phyloP scores from a whole-genome alignment of 2,888 invertebrate genomes.

The Aphelenchoides bicaudatus region DNA sequence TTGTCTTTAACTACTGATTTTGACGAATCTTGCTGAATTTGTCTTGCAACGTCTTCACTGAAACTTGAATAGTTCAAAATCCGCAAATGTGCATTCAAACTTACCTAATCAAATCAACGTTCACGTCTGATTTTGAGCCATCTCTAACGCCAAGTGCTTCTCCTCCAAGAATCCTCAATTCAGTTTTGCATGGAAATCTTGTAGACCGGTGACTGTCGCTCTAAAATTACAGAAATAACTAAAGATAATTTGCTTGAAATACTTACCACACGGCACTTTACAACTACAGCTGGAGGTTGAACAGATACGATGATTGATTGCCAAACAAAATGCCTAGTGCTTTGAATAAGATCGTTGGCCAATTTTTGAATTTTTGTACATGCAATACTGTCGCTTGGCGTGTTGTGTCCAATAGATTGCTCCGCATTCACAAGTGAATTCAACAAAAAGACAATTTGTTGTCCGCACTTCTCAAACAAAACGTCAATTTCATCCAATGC shows the following conservation, averaged over 20 bases:
- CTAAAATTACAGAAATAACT: background rate
- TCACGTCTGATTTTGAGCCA: conserved; percentile 5
- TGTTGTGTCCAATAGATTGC: background rate
- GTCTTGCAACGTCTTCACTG: conserved; percentile 25
- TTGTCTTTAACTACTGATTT: conserved; percentile 21
- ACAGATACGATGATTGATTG: conserved; percentile 20
- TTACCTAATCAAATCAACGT: conserved; percentile 22
- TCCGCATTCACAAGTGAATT: conserved; percentile 11
- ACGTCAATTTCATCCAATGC: conserved; percentile 19
- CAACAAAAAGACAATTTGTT: conserved; percentile 18
- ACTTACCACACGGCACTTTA: conserved; percentile 27
- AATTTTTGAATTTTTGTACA: conserved; percentile 13
- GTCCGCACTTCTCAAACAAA: conserved; percentile 22
- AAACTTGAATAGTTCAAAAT: background rate
- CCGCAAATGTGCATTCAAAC: background rate
- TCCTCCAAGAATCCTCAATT: conserved; percentile 24
- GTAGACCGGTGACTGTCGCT: conserved; percentile 26
- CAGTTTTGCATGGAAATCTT: conserved; percentile 23
- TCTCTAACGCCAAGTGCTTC: conserved; percentile 23
- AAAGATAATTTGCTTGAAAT: conserved; percentile 1
- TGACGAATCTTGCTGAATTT: conserved; percentile 25
- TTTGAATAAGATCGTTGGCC: conserved; percentile 18
- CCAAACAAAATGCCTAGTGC: conserved; percentile 23
- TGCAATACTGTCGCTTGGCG: background rate
- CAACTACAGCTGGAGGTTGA: conserved; percentile 24